Evolutionary conservation across 2,888 invertebrate species (phyloP).

Genomic region (Argyresthia goedartella): DNA sequence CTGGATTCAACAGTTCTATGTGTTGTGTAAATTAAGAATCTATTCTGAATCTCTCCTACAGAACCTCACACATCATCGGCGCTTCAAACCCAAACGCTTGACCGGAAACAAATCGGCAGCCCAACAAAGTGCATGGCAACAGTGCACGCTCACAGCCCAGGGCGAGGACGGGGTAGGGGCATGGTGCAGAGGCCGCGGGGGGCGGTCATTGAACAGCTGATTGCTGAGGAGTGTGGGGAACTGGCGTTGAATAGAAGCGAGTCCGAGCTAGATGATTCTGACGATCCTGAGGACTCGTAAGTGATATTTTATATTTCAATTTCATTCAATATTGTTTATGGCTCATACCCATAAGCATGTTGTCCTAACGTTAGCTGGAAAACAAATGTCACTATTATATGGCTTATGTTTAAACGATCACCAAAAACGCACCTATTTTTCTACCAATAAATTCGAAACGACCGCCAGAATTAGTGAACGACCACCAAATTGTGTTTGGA

Average conservation of each 20-base stretch:
- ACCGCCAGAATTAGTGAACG: too few species aligned
- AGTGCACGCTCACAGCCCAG: slow-evolving; percentile 45
- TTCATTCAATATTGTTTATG: too few species aligned
- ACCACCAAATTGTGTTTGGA: too few species aligned
- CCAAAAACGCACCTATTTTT: too few species aligned
- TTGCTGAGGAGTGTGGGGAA: slow-evolving; percentile 60
- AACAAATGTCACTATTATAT: too few species aligned
- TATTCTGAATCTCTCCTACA: slow-evolving; percentile 15
- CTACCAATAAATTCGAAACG: too few species aligned
- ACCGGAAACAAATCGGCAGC: slow-evolving; percentile 38
- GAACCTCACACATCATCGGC: slow-evolving; percentile 63
- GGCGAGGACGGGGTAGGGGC: slow-evolving; percentile 28
- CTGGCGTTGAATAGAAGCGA: slow-evolving; percentile 51
- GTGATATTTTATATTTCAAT: neutral
- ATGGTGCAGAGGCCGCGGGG: slow-evolving; percentile 47
- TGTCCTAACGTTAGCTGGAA: too few species aligned
- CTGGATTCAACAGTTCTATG: neutral
- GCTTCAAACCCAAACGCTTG: slow-evolving; percentile 58
- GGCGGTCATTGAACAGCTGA: slow-evolving; percentile 52
- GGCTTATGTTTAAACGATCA: too few species aligned
- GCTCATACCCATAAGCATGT: too few species aligned
- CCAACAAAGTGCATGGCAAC: slow-evolving; percentile 53
- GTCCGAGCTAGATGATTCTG: slow-evolving; percentile 72
- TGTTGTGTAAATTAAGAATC: neutral
- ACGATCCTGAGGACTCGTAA: slow-evolving; percentile 70